These are phyloP conservation scores for Psittacula derbiana DNA, from an alignment of 2,797 vertebrate genomes.

Conservation along the genomic window DNA sequence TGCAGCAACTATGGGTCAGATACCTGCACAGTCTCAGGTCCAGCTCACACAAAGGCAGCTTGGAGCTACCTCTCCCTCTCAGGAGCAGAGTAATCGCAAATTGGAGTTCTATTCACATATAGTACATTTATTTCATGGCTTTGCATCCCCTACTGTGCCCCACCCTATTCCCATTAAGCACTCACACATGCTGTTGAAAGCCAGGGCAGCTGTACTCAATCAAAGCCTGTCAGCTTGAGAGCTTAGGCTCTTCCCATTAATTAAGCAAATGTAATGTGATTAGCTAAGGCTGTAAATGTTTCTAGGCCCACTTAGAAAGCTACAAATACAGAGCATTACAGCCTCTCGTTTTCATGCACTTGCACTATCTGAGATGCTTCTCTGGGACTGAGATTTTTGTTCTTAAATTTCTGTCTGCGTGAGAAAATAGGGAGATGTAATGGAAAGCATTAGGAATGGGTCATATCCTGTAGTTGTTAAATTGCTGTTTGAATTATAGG, in stretches of 20 bases:
- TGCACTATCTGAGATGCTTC: neutral
- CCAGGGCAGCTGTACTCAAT: conserved; percentile 53
- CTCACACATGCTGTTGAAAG: conserved; percentile 29
- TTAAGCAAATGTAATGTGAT: conserved; percentile 64
- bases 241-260: conserved; percentile 51
- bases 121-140: neutral
- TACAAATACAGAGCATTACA: neutral
- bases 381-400: neutral
- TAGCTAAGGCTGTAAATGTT: conserved; percentile 60
- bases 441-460: neutral
- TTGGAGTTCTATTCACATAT: rapidly evolving
- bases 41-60: rapidly evolving
- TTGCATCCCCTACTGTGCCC: neutral
- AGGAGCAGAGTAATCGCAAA: neutral
- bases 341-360: neutral
- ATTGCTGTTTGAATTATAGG: neutral
- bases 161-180: neutral
- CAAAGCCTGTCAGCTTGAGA: conserved; percentile 54
- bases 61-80: neutral
- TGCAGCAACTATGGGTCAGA: rapidly evolving
- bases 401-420: neutral
- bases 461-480: neutral
- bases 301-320: conserved; percentile 29
- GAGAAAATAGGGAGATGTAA: neutral
- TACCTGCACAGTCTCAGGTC: neutral